Evolutionary conservation across 2,888 invertebrate genomes (phyloP), one percentile per base, ranked within the genome.

Genomic region (Chaetoderma sp.): DNA sequence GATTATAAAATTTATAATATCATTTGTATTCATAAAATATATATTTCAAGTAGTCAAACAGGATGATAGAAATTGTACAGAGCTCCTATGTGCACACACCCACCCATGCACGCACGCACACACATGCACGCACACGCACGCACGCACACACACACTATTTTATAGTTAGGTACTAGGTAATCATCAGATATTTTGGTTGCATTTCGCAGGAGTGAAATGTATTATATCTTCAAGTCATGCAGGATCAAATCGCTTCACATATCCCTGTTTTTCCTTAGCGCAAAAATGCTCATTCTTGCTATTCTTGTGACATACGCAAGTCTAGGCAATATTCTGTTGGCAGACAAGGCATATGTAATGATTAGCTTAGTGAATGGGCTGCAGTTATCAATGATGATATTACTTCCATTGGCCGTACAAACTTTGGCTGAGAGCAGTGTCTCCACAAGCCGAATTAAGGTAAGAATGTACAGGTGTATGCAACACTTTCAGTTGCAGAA

Each of bases 341-440:
- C 94, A 0, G 92, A 92, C 73, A 67, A 60, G 3, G 77, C 80
- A n/a, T 84, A 81, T 67, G 93, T 95, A 65, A 90, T 95, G 55
- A 92, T 94, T n/a, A 93, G 95, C 8, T 93, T 95, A 84, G 96
- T 94, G 88, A 94, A 94, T 79, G 92, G 94, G 61, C 88, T 96
- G 64, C 89, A 94, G 33, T 91, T 93, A 76, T 92, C 93, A 16
- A 93, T 96, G 91, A 94, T 94, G 0, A 92, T 95, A 16, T 94
- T 93, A 86, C 93, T 96, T 77, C 96, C 97, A 0, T 92, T 93
- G 76, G 93, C 93, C 52, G 91, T 95, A 72, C 91, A 93, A 2
- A 92, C 92, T 88, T 89, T 93, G 36, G 93, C 94, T 0, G 95
- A 95, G 88, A 92, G 92, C 0, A 86, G 90, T 28, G 93, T 95